A percentile compares a stretch with the other conserved stretches of the same genome.
These are phyloP conservation scores for Apeltes quadracus DNA, from an alignment of 2,113 vertebrate genomes.

Conservation along the genomic window DNA sequence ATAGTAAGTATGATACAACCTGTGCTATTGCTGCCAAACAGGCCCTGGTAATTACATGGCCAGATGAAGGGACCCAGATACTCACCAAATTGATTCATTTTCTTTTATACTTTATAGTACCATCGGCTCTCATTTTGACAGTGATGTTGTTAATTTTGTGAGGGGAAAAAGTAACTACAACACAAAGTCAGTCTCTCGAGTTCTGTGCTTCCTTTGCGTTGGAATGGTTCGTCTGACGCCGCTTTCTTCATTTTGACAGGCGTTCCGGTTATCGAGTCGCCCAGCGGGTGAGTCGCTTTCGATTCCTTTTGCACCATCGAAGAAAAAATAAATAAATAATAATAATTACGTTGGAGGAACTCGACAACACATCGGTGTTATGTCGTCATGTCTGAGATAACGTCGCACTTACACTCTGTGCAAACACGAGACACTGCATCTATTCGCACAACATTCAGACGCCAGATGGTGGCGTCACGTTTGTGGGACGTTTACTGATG, in stretches of 20 bases:
- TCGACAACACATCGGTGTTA: slow-evolving; percentile 26
- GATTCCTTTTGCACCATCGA: slow-evolving; percentile 33
- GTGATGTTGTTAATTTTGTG: not conserved
- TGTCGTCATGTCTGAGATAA: slow-evolving; percentile 43
- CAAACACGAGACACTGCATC: slow-evolving; percentile 12
- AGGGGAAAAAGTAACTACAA: not conserved
- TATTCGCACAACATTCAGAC: slow-evolving; percentile 19
- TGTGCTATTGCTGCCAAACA: slow-evolving; percentile 42
- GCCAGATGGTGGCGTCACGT: slow-evolving; percentile 56
- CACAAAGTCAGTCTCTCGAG: not conserved
- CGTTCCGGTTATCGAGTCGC: slow-evolving; percentile 64
- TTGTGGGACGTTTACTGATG: slow-evolving; percentile 9
- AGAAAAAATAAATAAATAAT: slow-evolving; percentile 11
- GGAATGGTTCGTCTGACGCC: slow-evolving; percentile 43
- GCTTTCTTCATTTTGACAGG: slow-evolving; percentile 65
- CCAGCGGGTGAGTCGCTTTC: slow-evolving; percentile 71
- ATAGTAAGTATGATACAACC: slow-evolving; percentile 56
- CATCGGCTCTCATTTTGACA: not conserved
- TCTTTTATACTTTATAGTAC: slow-evolving; percentile 10
- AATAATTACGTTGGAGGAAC: slow-evolving; percentile 29
- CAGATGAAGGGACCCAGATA: slow-evolving; percentile 48
- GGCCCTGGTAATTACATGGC: slow-evolving; percentile 41
- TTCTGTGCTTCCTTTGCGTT: slow-evolving; percentile 4
- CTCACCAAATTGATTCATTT: slow-evolving; percentile 45
- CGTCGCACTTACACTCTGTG: slow-evolving; percentile 35